Evolutionary conservation across 2,888 invertebrate species (phyloP).

Genomic region (Cloeon dipterum): DNA sequence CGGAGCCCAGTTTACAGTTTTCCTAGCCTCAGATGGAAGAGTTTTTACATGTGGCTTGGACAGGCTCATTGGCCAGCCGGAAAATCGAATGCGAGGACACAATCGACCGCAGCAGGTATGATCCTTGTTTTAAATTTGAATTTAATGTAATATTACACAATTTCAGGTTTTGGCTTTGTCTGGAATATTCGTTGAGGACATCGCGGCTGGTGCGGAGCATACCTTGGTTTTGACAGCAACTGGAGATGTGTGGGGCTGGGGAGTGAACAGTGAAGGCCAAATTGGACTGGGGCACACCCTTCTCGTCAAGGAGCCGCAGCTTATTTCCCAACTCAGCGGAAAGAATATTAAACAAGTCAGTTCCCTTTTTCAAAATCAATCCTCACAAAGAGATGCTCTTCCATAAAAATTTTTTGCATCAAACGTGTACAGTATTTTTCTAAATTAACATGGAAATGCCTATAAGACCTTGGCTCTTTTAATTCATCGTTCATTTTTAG

Average conservation of each 20-base stretch:
- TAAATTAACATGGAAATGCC: background rate
- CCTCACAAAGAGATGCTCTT: no score
- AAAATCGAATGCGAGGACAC: slow-evolving; percentile 22
- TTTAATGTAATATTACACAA: background rate
- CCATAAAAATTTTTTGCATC: no score
- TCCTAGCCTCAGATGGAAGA: slow-evolving; percentile 30
- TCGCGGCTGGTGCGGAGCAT: slow-evolving; percentile 35
- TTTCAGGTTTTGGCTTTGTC: slow-evolving; percentile 19
- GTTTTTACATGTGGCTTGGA: slow-evolving; percentile 36
- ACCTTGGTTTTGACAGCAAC: slow-evolving; percentile 28
- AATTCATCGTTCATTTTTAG: no score
- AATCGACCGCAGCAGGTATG: slow-evolving; percentile 24
- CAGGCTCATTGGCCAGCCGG: slow-evolving; percentile 29
- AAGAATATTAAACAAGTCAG: slow-evolving; percentile 27
- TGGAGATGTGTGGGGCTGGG: slow-evolving; percentile 35
- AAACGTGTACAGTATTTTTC: no score
- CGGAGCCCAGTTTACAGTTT: slow-evolving; percentile 37
- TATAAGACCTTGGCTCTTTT: background rate
- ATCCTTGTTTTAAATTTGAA: background rate
- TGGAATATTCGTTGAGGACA: slow-evolving; percentile 27
- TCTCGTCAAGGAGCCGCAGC: slow-evolving; percentile 29
- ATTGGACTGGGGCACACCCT: slow-evolving; percentile 30
- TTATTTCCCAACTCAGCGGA: slow-evolving; percentile 24
- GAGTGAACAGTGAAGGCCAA: slow-evolving; percentile 36
- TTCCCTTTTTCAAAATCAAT: no score